A percentile compares a stretch with the other conserved stretches of the same genome.
Evolutionary conservation across 2,113 vertebrate genomes (phyloP).

Genomic region (Archilochus colubris): DNA sequence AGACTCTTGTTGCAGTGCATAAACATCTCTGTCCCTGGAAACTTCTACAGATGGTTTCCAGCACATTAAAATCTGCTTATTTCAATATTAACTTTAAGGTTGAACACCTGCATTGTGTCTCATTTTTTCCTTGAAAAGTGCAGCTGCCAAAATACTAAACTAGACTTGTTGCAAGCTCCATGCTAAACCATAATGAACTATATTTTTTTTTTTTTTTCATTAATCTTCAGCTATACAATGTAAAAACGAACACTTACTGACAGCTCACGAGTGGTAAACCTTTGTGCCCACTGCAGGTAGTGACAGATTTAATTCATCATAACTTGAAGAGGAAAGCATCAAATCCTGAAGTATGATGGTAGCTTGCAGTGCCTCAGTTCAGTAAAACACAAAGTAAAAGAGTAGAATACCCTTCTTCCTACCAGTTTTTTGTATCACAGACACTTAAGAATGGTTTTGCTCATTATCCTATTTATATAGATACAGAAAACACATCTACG

Average conservation of each 20-base stretch:
- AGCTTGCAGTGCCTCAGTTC: not conserved
- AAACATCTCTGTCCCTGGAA: fast-evolving
- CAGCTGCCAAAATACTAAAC: not conserved
- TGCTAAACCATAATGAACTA: fast-evolving
- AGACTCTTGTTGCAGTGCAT: fast-evolving
- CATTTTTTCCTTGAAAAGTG: not conserved
- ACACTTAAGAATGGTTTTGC: not conserved
- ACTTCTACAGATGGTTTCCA: not conserved
- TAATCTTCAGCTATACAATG: not conserved
- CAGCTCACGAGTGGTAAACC: not conserved
- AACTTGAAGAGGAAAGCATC: not conserved
- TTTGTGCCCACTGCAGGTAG: fast-evolving
- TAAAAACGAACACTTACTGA: not conserved
- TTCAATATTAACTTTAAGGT: fast-evolving
- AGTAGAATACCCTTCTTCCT: not conserved
- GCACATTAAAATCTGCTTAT: not conserved
- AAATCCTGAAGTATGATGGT: not conserved
- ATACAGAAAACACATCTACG: not conserved
- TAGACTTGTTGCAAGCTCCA: not conserved
- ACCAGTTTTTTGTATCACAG: not conserved
- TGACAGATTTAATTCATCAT: not conserved
- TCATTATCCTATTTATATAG: not conserved
- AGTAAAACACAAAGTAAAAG: not conserved
- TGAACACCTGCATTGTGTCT: not conserved
- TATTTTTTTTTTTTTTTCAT: not conserved